Percentiles rank a stretch among this genome's conserved stretches.
Evolutionary conservation across 1,140 invertebrate species (phyloP).

Genomic region (Aphelenchoides besseyi): DNA sequence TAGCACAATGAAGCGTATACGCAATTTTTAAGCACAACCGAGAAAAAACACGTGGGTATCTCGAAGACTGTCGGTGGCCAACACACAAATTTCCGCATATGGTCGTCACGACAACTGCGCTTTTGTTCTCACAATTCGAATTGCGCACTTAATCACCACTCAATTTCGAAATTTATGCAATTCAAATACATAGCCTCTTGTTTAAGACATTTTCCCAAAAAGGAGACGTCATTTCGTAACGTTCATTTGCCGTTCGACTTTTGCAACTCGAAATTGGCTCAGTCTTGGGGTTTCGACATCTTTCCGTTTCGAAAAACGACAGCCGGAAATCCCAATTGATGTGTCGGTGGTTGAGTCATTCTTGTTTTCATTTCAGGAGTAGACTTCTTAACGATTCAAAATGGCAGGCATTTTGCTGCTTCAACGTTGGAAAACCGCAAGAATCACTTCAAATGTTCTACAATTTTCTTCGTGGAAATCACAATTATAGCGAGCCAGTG

Average conservation of each 20-base stretch:
- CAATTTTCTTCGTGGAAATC: conserved; percentile 35
- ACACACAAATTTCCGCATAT: too few relatives aligned
- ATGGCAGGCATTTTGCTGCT: conserved; percentile 43
- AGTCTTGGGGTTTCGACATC: background rate
- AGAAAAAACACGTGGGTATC: too few relatives aligned
- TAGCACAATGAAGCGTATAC: too few relatives aligned
- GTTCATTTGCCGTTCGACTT: background rate
- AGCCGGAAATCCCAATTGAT: background rate
- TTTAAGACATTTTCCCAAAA: too few relatives aligned
- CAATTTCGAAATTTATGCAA: background rate
- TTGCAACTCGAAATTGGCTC: too few relatives aligned
- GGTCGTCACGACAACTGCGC: too few relatives aligned
- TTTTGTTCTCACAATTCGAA: too few relatives aligned
- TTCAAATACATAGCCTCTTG: background rate
- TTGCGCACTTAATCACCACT: too few relatives aligned
- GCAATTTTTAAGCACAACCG: too few relatives aligned
- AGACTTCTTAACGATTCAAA: conserved; percentile 44
- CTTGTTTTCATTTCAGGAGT: conserved; percentile 33
- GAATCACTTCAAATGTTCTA: conserved; percentile 47
- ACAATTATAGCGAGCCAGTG: conserved; percentile 33
- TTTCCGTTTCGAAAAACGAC: background rate
- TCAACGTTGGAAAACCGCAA: conserved; percentile 37
- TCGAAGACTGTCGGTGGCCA: too few relatives aligned
- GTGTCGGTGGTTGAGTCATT: background rate
- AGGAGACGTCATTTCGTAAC: background rate